Conservation (phyloP, 2,797 vertebrate species). For the Esox masquinongy region DNA sequence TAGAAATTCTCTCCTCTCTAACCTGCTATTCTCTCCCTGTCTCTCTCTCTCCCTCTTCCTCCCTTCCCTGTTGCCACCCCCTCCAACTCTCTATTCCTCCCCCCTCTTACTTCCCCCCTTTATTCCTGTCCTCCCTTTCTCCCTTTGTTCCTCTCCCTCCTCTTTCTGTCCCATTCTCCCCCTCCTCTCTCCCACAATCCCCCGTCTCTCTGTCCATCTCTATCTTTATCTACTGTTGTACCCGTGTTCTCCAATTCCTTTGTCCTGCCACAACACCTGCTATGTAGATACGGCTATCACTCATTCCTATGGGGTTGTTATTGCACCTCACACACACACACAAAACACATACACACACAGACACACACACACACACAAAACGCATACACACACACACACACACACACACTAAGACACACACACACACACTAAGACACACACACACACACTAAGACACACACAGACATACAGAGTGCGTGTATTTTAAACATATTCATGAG, state of each 20-base stretch:
- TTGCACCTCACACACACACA: neutral
- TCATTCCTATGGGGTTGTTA: neutral
- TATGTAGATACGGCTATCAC: neutral
- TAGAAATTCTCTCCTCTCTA: too few relatives aligned
- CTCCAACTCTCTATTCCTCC: too few relatives aligned
- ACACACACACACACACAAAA: neutral
- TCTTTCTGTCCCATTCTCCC: neutral
- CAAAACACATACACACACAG: neutral
- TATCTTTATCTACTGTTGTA: too few relatives aligned
- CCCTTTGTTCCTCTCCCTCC: too few relatives aligned
- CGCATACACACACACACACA: too few relatives aligned
- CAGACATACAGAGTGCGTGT: neutral
- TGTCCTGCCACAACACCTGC: neutral
- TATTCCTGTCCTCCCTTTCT: too few relatives aligned
- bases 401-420: neutral
- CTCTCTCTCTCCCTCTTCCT: too few relatives aligned
- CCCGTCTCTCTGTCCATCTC: neutral
- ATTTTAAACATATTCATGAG: neutral
- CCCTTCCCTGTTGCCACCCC: neutral
- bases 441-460: neutral
- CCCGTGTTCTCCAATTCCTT: neutral
- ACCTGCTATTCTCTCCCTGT: too few relatives aligned
- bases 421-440: constrained; percentile 4
- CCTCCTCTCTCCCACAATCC: neutral
- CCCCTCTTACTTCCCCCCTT: neutral